Evolutionary conservation across 1,140 invertebrate genomes (phyloP).

Genomic region (Leguminivora glycinivorella): DNA sequence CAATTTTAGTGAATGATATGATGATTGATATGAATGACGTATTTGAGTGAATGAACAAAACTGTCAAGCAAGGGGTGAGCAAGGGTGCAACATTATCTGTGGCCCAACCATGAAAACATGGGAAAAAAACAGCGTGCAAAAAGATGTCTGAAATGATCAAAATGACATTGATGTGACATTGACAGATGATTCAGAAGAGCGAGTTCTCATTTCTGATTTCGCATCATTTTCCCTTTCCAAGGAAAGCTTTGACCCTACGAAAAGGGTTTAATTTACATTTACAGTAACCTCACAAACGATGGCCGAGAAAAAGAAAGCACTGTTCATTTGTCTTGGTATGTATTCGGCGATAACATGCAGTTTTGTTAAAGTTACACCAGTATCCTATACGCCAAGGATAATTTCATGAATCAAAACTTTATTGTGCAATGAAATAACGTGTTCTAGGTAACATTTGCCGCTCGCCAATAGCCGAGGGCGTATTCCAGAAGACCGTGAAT

Average conservation of each 20-base stretch:
- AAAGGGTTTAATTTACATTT: background rate
- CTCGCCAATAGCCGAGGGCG: slow-evolving; percentile 96
- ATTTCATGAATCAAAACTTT: too few relatives aligned
- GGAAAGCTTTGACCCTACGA: background rate
- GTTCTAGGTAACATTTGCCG: slow-evolving; percentile 93
- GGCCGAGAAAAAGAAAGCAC: slow-evolving; percentile 62
- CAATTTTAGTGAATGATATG: background rate
- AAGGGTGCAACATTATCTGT: too few relatives aligned
- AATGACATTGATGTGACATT: background rate
- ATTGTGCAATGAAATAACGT: slow-evolving; percentile 7
- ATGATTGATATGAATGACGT: background rate
- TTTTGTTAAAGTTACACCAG: background rate
- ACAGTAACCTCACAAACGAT: background rate
- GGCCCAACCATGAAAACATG: too few relatives aligned
- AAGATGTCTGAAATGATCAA: background rate
- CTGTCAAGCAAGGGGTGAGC: too few relatives aligned
- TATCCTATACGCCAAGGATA: too few relatives aligned
- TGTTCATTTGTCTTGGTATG: slow-evolving; percentile 74
- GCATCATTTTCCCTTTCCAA: background rate
- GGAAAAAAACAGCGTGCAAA: background rate
- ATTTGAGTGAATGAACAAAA: background rate
- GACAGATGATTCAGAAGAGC: background rate
- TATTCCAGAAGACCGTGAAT: slow-evolving; percentile 87
- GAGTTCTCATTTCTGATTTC: background rate
- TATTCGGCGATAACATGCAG: slow-evolving; percentile 22